These are phyloP conservation scores for Furnarius figulus DNA, from an alignment of 2,113 vertebrate genomes.

Conservation along the genomic window DNA sequence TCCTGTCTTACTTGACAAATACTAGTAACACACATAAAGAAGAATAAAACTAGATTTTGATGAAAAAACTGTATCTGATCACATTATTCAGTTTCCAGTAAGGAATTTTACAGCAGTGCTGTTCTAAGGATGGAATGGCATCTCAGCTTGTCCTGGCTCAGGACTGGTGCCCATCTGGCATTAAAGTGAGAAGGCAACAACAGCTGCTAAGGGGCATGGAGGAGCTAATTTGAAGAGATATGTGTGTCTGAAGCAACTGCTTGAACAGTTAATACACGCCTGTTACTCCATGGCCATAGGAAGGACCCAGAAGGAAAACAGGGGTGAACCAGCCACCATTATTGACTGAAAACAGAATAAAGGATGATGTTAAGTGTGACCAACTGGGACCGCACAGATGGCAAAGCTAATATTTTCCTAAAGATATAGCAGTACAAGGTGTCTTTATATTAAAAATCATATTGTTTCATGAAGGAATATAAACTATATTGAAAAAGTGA, in stretches of 20 bases:
- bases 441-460: neutral
- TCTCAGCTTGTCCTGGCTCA: neutral
- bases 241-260: neutral
- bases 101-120: neutral
- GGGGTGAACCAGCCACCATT: neutral
- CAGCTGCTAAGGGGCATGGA: conserved; percentile 18
- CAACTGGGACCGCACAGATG: neutral
- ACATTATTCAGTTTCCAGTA: neutral
- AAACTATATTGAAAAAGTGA: neutral
- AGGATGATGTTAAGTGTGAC: neutral
- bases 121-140: neutral
- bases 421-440: neutral
- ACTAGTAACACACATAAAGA: neutral
- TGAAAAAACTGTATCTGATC: neutral
- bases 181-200: neutral
- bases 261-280: neutral
- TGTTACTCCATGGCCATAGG: neutral
- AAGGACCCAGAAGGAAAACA: neutral
- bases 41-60: neutral
- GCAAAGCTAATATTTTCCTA: neutral
- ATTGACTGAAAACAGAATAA: neutral
- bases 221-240: neutral
- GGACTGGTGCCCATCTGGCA: neutral
- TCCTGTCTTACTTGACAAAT: neutral
- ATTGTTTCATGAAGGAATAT: neutral